A percentile compares a stretch with the other conserved stretches of the same genome.
Conservation (phyloP, 2,797 vertebrate genomes). For the Dicrostonyx torquatus region DNA sequence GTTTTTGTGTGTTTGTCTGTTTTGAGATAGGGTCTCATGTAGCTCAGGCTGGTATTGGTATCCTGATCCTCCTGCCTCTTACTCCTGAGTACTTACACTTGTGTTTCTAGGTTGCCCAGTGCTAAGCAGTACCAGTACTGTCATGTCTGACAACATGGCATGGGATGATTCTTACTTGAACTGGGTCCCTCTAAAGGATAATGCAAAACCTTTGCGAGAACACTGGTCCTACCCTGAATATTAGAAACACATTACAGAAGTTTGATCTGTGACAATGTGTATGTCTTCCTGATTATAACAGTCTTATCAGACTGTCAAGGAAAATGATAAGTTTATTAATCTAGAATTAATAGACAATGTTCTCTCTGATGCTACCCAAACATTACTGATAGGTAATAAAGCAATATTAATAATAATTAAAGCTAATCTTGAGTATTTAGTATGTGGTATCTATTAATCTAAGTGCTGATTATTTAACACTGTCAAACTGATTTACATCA, state of each 20-base stretch:
- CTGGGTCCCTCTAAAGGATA: slow-evolving; percentile 1
- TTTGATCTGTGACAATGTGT: neutral
- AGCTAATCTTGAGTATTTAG: slow-evolving; percentile 26
- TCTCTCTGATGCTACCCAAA: slow-evolving; percentile 45
- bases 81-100: neutral
- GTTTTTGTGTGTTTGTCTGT: neutral
- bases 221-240: neutral
- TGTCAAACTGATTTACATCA: slow-evolving; percentile 37
- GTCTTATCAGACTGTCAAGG: neutral
- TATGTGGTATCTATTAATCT: slow-evolving; percentile 25
- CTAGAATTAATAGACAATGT: slow-evolving; percentile 33
- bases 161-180: neutral
- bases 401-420: slow-evolving; percentile 41
- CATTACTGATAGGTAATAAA: slow-evolving; percentile 40
- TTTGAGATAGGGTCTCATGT: neutral
- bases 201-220: neutral
- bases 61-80: neutral
- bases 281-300: slow-evolving; percentile 24
- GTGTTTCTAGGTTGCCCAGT: slow-evolving; percentile 36
- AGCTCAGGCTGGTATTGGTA: neutral
- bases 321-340: slow-evolving; percentile 40
- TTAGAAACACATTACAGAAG: slow-evolving; percentile 28
- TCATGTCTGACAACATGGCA: slow-evolving; percentile 1
- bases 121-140: neutral
- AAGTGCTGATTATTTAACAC: slow-evolving; percentile 37